A percentile compares a stretch with the other conserved stretches of the same genome.
These are phyloP conservation scores for Archips xylosteana DNA, from an alignment of 2,888 invertebrate genomes.

Conservation along the genomic window DNA sequence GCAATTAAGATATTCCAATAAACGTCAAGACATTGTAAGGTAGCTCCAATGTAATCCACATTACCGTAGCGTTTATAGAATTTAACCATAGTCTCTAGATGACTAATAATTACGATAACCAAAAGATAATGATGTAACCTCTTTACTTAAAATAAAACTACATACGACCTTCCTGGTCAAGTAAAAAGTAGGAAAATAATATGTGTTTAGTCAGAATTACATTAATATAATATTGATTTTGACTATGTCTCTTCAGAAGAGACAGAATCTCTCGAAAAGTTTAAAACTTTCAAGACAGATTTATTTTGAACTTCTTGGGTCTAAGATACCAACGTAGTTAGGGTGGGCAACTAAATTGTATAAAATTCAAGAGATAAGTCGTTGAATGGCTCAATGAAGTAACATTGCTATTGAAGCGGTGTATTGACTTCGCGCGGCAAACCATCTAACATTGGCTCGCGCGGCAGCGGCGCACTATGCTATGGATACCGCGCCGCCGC, in stretches of 20 bases:
- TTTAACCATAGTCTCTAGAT: constrained; percentile 28
- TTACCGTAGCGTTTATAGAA: constrained; percentile 26
- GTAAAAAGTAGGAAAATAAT: neutral
- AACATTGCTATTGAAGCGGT: neutral
- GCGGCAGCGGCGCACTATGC: too few relatives aligned
- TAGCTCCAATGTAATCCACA: constrained; percentile 18
- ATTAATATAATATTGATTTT: too few relatives aligned
- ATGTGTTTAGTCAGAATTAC: too few relatives aligned
- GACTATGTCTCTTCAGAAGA: neutral
- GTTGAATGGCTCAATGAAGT: neutral
- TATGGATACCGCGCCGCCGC: too few relatives aligned
- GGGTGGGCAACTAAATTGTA: neutral
- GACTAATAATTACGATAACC: constrained; percentile 17
- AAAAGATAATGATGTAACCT: constrained; percentile 8
- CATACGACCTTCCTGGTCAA: constrained; percentile 14
- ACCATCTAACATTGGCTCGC: too few relatives aligned
- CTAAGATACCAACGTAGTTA: neutral
- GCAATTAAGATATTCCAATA: constrained; percentile 10
- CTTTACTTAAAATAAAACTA: constrained; percentile 14
- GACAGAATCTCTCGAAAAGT: neutral
- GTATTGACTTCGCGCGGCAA: too few relatives aligned
- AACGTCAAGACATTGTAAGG: constrained; percentile 22
- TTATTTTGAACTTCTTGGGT: neutral
- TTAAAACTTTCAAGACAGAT: neutral
- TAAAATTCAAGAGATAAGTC: neutral